Conservation (phyloP, 2,113 vertebrate species). For the Mobula birostris region DNA sequence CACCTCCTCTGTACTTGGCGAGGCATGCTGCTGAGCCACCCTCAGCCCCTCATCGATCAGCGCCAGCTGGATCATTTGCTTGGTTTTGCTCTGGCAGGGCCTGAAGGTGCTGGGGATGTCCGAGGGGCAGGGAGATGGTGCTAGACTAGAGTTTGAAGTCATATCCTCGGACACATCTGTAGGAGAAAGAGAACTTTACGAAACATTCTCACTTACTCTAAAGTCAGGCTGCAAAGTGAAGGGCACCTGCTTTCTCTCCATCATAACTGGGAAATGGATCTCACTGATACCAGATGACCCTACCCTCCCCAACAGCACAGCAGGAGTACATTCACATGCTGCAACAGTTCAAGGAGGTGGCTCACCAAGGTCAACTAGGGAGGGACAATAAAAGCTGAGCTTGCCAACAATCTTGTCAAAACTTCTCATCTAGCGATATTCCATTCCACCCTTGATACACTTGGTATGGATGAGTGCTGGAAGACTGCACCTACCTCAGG, state of each 20-base stretch:
- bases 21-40: slow-evolving; percentile 25
- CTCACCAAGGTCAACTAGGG: no score
- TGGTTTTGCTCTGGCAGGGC: slow-evolving; percentile 27
- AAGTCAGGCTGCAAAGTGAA: not conserved
- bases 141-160: slow-evolving; percentile 33
- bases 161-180: slow-evolving; percentile 24
- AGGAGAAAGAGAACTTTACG: not conserved
- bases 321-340: no score
- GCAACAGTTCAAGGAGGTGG: no score
- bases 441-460: not conserved
- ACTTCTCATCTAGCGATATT: no score
- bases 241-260: not conserved
- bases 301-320: no score
- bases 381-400: no score
- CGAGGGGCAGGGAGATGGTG: slow-evolving; percentile 7
- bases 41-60: slow-evolving; percentile 21
- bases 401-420: no score
- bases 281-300: no score
- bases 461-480: not conserved
- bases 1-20: not conserved
- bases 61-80: slow-evolving; percentile 33
- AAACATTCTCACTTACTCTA: not conserved
- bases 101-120: slow-evolving; percentile 28
- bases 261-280: not conserved
- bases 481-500: not conserved